Evolutionary conservation across 1,140 invertebrate species (phyloP).

Genomic region (Ctenoplectra terminalis): DNA sequence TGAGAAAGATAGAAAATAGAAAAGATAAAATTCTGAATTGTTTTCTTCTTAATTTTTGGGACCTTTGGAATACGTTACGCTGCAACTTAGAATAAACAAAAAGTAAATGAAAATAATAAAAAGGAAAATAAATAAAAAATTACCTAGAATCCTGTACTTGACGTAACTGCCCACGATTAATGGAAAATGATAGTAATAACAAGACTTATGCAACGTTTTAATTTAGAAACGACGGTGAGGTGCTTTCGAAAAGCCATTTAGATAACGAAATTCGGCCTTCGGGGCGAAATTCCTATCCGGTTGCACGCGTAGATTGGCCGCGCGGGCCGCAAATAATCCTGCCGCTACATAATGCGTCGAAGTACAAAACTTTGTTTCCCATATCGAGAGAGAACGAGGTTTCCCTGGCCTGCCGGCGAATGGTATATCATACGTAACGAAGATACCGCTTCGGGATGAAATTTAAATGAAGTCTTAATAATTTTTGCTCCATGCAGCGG

Average conservation of each 20-base stretch:
- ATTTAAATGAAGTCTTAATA: conserved; percentile 25
- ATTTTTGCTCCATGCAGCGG: neutral
- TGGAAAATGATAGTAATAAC: neutral
- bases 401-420: neutral
- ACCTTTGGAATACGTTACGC: too few species aligned
- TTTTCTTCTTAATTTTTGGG: too few species aligned
- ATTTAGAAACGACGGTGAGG: neutral
- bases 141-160: too few species aligned
- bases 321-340: conserved; percentile 7
- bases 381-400: neutral
- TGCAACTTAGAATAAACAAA: too few species aligned
- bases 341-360: neutral
- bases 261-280: conserved; percentile 23
- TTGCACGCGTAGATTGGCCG: neutral
- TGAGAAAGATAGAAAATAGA: too few species aligned
- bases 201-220: neutral
- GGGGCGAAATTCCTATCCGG: neutral
- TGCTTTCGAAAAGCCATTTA: neutral
- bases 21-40: too few species aligned
- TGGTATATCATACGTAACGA: neutral
- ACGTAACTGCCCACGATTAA: neutral
- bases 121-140: too few species aligned
- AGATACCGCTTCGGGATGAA: neutral
- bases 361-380: neutral
- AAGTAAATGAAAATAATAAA: too few species aligned